Evolutionary conservation across 2,888 invertebrate species (phyloP).

Genomic region (Bursaphelenchus okinawaensis): DNA sequence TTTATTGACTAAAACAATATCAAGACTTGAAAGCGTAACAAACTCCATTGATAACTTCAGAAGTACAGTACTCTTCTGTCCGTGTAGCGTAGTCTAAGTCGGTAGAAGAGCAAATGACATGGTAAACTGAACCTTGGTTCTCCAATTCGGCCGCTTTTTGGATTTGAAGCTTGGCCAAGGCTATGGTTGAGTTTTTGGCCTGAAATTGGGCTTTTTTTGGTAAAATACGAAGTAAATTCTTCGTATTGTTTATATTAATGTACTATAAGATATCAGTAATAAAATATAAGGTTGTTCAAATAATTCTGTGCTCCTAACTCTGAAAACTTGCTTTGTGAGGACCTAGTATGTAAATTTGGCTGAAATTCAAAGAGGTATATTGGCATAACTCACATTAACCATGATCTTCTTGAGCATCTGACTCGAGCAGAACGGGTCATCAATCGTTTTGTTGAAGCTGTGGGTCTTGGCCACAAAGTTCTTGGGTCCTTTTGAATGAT

Average conservation of each 20-base stretch:
- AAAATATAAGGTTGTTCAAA: too few relatives aligned
- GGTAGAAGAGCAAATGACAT: slow-evolving; percentile 8
- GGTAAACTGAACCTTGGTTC: neutral
- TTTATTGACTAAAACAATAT: neutral
- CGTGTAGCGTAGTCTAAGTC: slow-evolving; percentile 10
- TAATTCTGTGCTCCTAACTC: too few relatives aligned
- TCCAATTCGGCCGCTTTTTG: slow-evolving; percentile 1
- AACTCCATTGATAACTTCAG: slow-evolving; percentile 1
- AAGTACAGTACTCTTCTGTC: slow-evolving; percentile 4
- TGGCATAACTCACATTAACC: neutral
- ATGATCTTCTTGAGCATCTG: neutral
- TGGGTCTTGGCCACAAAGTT: neutral
- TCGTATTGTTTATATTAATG: too few relatives aligned
- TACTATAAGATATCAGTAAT: too few relatives aligned
- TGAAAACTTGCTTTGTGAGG: too few relatives aligned
- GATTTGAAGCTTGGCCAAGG: neutral
- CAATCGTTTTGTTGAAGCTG: neutral
- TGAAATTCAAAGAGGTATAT: too few relatives aligned
- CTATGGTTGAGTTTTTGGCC: slow-evolving; percentile 1
- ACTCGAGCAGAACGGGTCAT: neutral
- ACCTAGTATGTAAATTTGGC: too few relatives aligned
- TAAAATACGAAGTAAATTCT: neutral
- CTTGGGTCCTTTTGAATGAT: neutral
- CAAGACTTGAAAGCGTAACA: slow-evolving; percentile 11
- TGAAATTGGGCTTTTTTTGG: neutral